phyloP scores from a whole-genome alignment of 2,797 vertebrate genomes.

The Taeniopygia guttata region DNA sequence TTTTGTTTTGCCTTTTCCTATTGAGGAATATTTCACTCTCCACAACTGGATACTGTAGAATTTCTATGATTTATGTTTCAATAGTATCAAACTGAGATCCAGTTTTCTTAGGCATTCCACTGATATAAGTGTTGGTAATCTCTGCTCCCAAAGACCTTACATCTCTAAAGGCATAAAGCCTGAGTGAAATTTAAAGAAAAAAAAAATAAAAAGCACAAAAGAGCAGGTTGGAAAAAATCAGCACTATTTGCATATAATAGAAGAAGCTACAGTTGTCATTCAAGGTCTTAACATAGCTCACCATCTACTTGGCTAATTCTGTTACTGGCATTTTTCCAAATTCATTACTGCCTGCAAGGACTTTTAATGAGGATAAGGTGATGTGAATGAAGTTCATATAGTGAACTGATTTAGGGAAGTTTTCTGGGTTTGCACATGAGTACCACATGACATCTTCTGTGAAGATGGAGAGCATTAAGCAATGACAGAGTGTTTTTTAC shows the following conservation, averaged over 20 bases:
- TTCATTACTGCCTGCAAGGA: background rate
- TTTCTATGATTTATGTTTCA: background rate
- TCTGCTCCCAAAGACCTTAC: background rate
- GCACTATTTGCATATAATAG: background rate
- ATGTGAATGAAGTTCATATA: background rate
- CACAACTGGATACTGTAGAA: background rate
- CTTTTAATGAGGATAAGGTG: background rate
- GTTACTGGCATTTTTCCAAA: background rate
- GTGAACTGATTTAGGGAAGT: background rate
- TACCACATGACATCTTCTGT: fast-evolving
- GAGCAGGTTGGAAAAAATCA: background rate
- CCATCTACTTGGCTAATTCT: background rate
- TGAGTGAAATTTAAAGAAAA: background rate
- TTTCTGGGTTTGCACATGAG: background rate
- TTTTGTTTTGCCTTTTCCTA: background rate
- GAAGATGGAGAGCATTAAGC: background rate
- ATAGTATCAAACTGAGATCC: background rate
- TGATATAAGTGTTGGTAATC: background rate
- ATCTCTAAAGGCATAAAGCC: background rate
- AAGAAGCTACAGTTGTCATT: background rate
- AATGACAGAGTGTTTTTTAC: background rate
- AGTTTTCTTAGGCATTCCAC: background rate
- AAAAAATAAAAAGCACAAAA: background rate
- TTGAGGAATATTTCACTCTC: background rate
- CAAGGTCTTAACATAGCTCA: background rate